Percentiles rank a stretch among this genome's conserved stretches.
These are phyloP conservation scores for Drosophila tsacasi DNA, from an alignment of 1,140 invertebrate species.

Conservation along the genomic window DNA sequence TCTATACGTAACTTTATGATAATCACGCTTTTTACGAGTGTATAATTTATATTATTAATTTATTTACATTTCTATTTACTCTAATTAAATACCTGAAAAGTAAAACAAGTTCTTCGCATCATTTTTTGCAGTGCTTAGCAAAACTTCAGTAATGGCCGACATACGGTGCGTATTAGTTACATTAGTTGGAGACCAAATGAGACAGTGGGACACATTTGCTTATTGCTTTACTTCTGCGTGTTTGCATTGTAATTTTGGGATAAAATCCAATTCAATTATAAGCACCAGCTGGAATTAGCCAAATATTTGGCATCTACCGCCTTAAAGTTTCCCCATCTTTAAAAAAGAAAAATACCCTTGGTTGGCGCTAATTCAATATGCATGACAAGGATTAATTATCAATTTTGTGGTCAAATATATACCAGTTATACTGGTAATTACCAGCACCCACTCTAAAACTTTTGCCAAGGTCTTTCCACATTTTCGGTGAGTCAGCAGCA, in stretches of 20 bases:
- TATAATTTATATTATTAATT: background rate
- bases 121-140: slow-evolving; percentile 1
- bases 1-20: background rate
- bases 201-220: slow-evolving; percentile 28
- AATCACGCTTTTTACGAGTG: background rate
- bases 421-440: slow-evolving; percentile 18
- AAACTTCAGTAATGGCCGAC: slow-evolving; percentile 38
- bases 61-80: background rate
- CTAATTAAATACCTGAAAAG: background rate
- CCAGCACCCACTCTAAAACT: slow-evolving; percentile 1
- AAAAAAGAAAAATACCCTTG: background rate
- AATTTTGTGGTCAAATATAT: slow-evolving; percentile 17
- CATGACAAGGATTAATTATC: slow-evolving; percentile 38
- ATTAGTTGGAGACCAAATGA: slow-evolving; percentile 34
- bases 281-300: slow-evolving; percentile 10
- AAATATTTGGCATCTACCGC: background rate
- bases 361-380: slow-evolving; percentile 11
- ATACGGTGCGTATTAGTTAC: slow-evolving; percentile 62
- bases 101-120: fast-evolving
- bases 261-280: slow-evolving; percentile 38
- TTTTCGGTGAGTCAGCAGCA: slow-evolving; percentile 19
- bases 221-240: slow-evolving; percentile 24
- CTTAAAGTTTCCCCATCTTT: background rate
- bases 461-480: background rate
- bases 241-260: slow-evolving; percentile 21